Conservation (phyloP, 2,797 vertebrate species). For the Pterois miles region DNA sequence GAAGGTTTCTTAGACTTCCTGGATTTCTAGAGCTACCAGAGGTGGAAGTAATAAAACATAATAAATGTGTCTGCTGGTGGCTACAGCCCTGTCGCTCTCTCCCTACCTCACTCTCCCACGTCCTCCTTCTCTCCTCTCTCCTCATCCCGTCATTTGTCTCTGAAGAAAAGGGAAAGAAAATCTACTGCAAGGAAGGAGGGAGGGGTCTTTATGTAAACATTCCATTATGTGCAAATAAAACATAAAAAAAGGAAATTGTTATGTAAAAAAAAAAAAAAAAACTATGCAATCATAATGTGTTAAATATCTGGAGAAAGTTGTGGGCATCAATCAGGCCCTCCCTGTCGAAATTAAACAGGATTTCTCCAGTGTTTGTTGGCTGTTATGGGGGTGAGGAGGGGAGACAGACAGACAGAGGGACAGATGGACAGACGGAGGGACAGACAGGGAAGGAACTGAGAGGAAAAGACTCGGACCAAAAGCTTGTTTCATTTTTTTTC, state of each 20-base stretch:
- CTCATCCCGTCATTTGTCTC: conserved; percentile 31
- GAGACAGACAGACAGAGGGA: background rate
- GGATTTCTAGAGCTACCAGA: background rate
- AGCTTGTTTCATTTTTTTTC: conserved; percentile 57
- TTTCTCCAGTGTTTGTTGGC: conserved; percentile 41
- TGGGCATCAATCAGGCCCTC: conserved; percentile 30
- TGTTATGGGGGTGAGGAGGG: conserved; percentile 10
- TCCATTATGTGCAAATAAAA: conserved; percentile 77
- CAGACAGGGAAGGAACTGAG: conserved; percentile 32
- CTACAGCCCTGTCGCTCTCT: conserved; percentile 44
- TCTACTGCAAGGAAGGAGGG: conserved; percentile 13
- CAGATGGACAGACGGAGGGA: background rate
- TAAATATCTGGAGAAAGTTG: conserved; percentile 42
- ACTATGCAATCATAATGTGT: conserved; percentile 83
- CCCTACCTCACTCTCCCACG: conserved; percentile 15
- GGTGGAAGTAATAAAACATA: conserved; percentile 23
- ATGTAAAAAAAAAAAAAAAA: conserved; percentile 47
- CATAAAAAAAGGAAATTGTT: conserved; percentile 61
- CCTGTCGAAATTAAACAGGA: conserved; percentile 42
- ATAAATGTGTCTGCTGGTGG: conserved; percentile 56
- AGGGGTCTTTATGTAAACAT: conserved; percentile 72
- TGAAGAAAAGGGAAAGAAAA: conserved; percentile 48
- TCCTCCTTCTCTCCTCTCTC: conserved; percentile 15
- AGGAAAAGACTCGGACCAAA: conserved; percentile 78
- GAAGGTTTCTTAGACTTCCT: conserved; percentile 25